Conservation (phyloP, 2,113 vertebrate species). For the Hydropotes inermis region DNA sequence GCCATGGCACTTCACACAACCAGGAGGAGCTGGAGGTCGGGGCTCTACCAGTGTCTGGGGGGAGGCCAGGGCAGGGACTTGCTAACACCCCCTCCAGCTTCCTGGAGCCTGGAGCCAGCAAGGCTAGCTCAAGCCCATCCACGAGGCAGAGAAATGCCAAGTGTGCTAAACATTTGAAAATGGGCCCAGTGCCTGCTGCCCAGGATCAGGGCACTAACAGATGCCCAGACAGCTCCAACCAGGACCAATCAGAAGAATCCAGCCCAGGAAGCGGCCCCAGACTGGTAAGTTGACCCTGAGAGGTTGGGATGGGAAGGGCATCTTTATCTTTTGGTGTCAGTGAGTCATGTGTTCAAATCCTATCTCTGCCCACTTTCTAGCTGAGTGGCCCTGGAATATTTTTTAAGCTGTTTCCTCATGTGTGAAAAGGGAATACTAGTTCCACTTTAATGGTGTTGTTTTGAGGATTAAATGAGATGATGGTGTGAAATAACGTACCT, state of each 20-base stretch:
- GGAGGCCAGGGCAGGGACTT: neutral
- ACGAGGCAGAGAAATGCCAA: neutral
- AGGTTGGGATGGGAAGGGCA: neutral
- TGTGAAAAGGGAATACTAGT: neutral
- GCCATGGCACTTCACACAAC: neutral
- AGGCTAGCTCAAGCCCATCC: neutral
- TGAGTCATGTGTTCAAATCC: neutral
- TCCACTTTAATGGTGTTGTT: neutral
- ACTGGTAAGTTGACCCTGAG: conserved; percentile 37
- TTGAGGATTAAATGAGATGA: neutral
- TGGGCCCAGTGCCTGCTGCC: neutral
- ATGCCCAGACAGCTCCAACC: neutral
- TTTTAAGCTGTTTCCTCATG: neutral
- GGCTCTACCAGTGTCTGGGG: neutral
- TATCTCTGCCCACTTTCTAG: neutral
- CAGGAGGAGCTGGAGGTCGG: neutral
- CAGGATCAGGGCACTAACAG: neutral
- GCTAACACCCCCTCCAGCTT: neutral
- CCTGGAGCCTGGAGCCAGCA: neutral
- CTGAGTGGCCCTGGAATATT: neutral
- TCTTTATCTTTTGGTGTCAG: neutral
- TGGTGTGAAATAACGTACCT: neutral
- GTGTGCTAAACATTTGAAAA: neutral
- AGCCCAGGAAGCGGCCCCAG: neutral
- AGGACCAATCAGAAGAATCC: neutral